Evolutionary conservation across 2,797 vertebrate species (phyloP), one percentile per base, ranked within the genome.

Genomic region (Leucoraja ocellata): DNA sequence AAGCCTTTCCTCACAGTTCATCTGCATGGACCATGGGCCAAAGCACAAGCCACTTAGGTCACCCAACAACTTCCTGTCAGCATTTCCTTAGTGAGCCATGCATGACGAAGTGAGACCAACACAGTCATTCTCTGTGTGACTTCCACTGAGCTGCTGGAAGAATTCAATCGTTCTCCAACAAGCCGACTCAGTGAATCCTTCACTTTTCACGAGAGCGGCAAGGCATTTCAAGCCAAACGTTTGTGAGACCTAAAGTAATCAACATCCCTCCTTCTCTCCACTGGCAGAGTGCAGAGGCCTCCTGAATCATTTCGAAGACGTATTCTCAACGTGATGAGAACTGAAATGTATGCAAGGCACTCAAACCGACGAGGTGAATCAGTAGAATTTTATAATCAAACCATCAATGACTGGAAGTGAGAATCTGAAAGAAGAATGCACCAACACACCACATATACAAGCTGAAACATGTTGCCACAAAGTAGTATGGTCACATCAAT

Each of bases 1-100:
- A 96, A 96, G 95, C 96, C 97, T 96, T 96, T 95, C 95, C 95
- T 95, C 96, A 96, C 94, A 95, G 95, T 96, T 96, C 39, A 74
- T 76, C 71, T 76, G 58, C 36, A 10, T 54, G 28, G 71, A 74
- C 71, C 71, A 54, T 76, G 71, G 90, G 23, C 90, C 90, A 92
- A 46, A 28, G 46, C 39, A 92, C 36, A 92, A 76, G 83, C 6
- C 61, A 63, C 83, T 86, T 96, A 95, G 95, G 96, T 96, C 96
- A 96, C 94, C 94, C 94, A 93, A 95, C 94, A 94, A 93, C 93
- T 94, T 93, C 93, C 32, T 88, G 86, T 32, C 94, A 91, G 11
- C 73, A 93, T 58, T 1, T 93, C 93, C 92, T 71, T 94, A 93
- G 79, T 84, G 93, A 93, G n/a, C 39, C 93, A 78, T 88, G 91